A percentile compares a stretch with the other conserved stretches of the same genome.
Evolutionary conservation across 2,888 invertebrate genomes (phyloP).

Genomic region (Leucozona laternaria): DNA sequence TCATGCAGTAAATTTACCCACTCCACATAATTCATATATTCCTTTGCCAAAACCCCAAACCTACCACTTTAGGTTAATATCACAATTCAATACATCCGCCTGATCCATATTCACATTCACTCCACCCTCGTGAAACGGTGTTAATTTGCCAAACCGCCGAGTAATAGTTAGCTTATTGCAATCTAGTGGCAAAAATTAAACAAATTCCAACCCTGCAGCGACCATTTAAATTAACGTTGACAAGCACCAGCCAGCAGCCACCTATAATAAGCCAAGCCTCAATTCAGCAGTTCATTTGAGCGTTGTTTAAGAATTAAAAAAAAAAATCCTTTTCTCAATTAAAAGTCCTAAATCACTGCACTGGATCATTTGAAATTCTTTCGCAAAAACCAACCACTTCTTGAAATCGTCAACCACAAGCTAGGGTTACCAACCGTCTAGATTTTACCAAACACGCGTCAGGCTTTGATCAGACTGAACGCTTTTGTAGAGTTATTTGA

Average conservation of each 20-base stretch:
- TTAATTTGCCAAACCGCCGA: conserved; percentile 67
- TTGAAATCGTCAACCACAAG: conserved; percentile 2
- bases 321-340: conserved; percentile 66
- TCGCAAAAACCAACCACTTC: conserved; percentile 45
- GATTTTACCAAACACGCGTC: neutral
- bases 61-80: conserved; percentile 63
- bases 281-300: conserved; percentile 20
- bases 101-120: conserved; percentile 9
- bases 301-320: conserved; percentile 1
- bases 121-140: conserved; percentile 56
- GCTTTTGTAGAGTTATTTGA: too few relatives aligned
- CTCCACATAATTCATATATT: conserved; percentile 24
- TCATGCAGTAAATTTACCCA: conserved; percentile 44
- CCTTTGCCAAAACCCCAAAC: conserved; percentile 33
- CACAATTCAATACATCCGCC: conserved; percentile 46
- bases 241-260: conserved; percentile 33
- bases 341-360: conserved; percentile 69
- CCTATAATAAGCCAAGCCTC: conserved; percentile 51
- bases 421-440: neutral
- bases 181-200: neutral
- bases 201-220: conserved; percentile 61
- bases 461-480: neutral
- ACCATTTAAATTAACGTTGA: conserved; percentile 65
- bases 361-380: conserved; percentile 63
- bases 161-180: conserved; percentile 41